Evolutionary conservation across 2,888 invertebrate genomes (phyloP).

Genomic region (Alloscopus bannaensis): DNA sequence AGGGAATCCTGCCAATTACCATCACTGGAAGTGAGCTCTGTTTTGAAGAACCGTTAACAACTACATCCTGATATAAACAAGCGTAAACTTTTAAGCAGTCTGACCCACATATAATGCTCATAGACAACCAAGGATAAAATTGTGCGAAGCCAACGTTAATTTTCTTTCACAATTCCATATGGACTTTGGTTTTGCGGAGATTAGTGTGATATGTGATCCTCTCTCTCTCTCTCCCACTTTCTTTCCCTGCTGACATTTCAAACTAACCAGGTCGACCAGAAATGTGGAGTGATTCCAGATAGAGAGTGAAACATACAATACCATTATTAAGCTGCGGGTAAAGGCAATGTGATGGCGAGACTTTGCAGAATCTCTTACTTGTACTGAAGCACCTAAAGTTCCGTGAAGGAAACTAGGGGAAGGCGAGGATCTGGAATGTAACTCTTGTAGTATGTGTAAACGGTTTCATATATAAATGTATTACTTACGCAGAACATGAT

Average conservation of each 20-base stretch:
- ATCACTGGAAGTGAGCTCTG: neutral
- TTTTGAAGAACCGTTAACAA: neutral
- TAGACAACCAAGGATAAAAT: neutral
- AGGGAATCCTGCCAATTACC: neutral
- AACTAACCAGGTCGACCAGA: conserved; percentile 2
- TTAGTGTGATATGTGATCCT: conserved; percentile 3
- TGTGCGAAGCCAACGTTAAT: neutral
- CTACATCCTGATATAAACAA: neutral
- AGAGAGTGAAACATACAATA: neutral
- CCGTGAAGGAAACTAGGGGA: too few relatives aligned
- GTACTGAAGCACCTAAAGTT: too few relatives aligned
- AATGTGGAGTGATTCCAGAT: neutral
- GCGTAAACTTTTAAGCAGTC: neutral
- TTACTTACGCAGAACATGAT: neutral
- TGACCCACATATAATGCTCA: neutral
- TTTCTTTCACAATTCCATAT: conserved; percentile 11
- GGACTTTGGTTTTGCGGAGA: neutral
- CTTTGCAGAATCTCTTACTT: neutral
- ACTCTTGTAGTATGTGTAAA: neutral
- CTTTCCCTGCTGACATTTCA: conserved; percentile 8
- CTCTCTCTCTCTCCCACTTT: neutral
- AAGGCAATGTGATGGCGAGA: neutral
- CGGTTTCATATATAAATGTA: neutral
- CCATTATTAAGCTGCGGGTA: neutral
- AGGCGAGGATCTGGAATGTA: neutral